Base-by-base conservation (phyloP, 2,797 vertebrate species). In the Moxostoma hubbsi region DNA sequence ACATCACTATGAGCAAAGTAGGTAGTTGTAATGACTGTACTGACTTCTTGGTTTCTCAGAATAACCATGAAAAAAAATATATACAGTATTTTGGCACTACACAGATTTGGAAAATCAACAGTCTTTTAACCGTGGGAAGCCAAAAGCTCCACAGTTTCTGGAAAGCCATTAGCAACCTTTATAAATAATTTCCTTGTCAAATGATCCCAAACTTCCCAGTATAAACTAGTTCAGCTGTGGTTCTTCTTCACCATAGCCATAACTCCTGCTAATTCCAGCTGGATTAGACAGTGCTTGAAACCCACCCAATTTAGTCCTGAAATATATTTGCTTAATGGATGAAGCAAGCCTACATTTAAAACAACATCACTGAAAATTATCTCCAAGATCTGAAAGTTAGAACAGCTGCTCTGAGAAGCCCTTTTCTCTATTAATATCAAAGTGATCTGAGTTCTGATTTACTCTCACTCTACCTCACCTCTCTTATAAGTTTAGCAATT, bases 241-340 rank as follows among this genome's bases (percentile, higher is more conserved):
- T 77, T 77, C 10, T 46, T 77, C 57, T 47, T 69, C 47, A 6
- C 75, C 66, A 70, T 62, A 62, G 49, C 64, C 61, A 70, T 77
- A 77, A 77, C 75, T 77, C 75, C 62, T 24, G 10, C 49, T 77
- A 70, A 77, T 53, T 63, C 75, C 75, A 53, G 6, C 66, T 54
- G 75, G 75, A 77, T 77, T 77, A 70, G 51, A 70, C 66, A 70
- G 75, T 54, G 75, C 49, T 36, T 77, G 66, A 77, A 77, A 77
- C 69, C 55, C 75, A 69, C 75, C 65, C 75, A 69, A 62, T 77
- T 70, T 77, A 77, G 55, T n/a, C 18, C 57, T 77, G 75, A 77
- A 63, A 77, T 70, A 77, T 77, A 47, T 49, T 62, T 70, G 75
- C 57, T 46, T 70, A 70, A 77, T 18, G 49, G 58, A 77, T 69